Evolutionary conservation across 2,113 vertebrate genomes (phyloP), one percentile per base, ranked within the genome.

Genomic region (Colistium nudipinnis): DNA sequence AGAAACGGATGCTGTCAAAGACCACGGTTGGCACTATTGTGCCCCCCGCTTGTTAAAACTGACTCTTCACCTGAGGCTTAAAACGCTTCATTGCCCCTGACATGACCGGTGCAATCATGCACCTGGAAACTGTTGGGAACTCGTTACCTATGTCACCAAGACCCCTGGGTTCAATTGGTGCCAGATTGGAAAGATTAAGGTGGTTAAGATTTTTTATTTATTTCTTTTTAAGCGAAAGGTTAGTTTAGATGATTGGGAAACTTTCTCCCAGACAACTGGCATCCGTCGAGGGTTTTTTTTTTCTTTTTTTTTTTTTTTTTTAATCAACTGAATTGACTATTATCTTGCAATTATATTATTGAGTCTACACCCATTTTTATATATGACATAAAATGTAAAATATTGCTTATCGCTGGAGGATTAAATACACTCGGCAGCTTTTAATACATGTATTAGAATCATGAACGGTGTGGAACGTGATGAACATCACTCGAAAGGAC

Each of bases 91-190:
- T 75, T 72, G 68, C 66, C 31, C 62, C 35, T 75, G 82, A 83
- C 80, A 76, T 62, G 51, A 78, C 51, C 25, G 17, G 19, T 0
- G 57, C 76, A 85, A 84, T 90, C 86, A 83, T 52, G 60, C 80
- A 76, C 78, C 78, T 74, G 80, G 64, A 71, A 64, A 71, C 70
- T 36, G 41, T 81, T 79, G 75, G 80, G 45, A 74, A 63, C 69
- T 74, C 74, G 81, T 88, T 89, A 84, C 76, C 87, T 71, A 77
- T 90, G 90, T 88, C 88, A 85, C 76, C 44, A 30, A 88, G 87
- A 85, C 88, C 83, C 55, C 52, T 13, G 2, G 28, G 47, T 62
- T 66, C 49, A 55, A 62, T 52, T 45, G 5, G 9, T 39, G 52
- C 35, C 16, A 33, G 22, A 63, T 72, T 33, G 7, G 10, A 64